These are phyloP conservation scores for Leptopilina boulardi DNA, from an alignment of 1,140 invertebrate genomes.

Conservation along the genomic window DNA sequence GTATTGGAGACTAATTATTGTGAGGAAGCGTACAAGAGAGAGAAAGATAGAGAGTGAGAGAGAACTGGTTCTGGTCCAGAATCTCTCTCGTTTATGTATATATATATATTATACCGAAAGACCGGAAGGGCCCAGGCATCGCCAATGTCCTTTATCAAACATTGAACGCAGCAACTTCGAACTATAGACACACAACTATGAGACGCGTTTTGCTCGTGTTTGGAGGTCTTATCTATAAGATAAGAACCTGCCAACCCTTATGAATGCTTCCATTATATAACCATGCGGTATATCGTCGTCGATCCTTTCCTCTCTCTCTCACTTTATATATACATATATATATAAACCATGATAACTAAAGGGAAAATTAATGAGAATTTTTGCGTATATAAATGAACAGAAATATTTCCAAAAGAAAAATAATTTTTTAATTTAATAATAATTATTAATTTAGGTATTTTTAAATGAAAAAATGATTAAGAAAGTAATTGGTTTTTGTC, in stretches of 20 bases:
- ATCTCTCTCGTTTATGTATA: neutral
- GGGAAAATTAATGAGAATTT: neutral
- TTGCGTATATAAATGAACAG: too few relatives aligned
- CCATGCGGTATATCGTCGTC: constrained; percentile 48
- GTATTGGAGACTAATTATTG: constrained; percentile 24
- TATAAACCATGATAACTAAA: neutral
- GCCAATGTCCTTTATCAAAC: constrained; percentile 61
- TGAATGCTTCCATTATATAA: constrained; percentile 70
- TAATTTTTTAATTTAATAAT: too few relatives aligned
- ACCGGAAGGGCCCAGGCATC: constrained; percentile 61
- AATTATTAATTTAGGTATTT: too few relatives aligned
- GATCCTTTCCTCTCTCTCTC: constrained; percentile 41
- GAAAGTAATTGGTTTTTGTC: too few relatives aligned
- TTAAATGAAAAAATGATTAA: too few relatives aligned
- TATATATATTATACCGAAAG: constrained; percentile 47
- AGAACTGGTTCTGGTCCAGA: constrained; percentile 36
- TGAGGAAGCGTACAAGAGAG: neutral
- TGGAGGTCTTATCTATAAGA: constrained; percentile 66
- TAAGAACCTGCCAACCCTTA: constrained; percentile 72
- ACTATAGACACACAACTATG: constrained; percentile 53
- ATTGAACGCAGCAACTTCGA: constrained; percentile 51
- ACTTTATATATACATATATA: constrained; percentile 40
- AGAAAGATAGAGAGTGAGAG: too few relatives aligned
- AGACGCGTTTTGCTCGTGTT: constrained; percentile 52
- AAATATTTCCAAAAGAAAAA: too few relatives aligned